Conservation (phyloP, 2,113 vertebrate genomes). For the Mungos mungo region DNA sequence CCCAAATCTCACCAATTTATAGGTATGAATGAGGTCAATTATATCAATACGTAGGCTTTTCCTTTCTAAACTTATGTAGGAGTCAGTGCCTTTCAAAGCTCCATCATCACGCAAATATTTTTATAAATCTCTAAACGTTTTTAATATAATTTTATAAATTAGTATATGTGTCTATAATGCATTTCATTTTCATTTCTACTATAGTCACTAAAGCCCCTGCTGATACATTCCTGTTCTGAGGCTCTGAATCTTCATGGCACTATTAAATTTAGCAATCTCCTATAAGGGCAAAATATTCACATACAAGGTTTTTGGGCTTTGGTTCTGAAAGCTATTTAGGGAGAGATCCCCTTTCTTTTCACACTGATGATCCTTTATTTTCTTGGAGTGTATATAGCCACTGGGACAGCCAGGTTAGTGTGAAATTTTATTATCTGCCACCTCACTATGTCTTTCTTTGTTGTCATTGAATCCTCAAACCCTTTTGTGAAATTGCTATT, state of each 20-base stretch:
- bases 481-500: slow-evolving; percentile 3
- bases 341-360: neutral
- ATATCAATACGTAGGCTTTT: neutral
- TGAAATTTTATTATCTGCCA: neutral
- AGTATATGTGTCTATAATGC: neutral
- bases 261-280: neutral
- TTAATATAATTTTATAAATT: neutral
- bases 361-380: neutral
- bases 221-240: neutral
- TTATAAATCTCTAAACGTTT: neutral
- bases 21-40: neutral
- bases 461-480: neutral
- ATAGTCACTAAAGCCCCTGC: neutral
- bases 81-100: neutral
- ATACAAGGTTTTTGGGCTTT: neutral
- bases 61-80: neutral
- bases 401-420: neutral
- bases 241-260: neutral
- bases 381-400: neutral
- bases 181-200: neutral
- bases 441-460: neutral
- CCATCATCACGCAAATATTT: neutral
- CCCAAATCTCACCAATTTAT: neutral
- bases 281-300: neutral
- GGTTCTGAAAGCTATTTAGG: neutral